Evolutionary conservation across 2,113 vertebrate genomes (phyloP).

Genomic region (Lophius piscatorius): DNA sequence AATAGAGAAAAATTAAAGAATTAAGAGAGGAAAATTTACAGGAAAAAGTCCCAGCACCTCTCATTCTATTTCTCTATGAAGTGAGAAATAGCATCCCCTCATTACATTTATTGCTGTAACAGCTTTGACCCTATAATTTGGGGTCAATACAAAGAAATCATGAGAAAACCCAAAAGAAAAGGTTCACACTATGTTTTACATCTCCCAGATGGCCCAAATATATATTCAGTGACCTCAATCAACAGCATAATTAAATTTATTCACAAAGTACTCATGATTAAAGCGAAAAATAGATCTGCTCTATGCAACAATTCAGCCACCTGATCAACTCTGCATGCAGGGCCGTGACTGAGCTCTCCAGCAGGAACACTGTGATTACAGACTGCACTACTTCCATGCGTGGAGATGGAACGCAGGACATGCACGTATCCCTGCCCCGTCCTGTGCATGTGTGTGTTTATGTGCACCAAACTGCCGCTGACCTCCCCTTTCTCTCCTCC

Average conservation of each 20-base stretch:
- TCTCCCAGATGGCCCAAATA: slow-evolving; percentile 30
- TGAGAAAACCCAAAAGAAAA: slow-evolving; percentile 47
- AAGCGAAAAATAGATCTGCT: slow-evolving; percentile 20
- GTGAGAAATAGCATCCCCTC: slow-evolving; percentile 10
- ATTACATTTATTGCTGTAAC: slow-evolving; percentile 28
- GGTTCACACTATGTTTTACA: slow-evolving; percentile 41
- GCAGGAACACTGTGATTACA: slow-evolving; percentile 30
- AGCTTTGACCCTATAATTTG: slow-evolving; percentile 52
- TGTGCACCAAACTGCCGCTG: slow-evolving; percentile 25
- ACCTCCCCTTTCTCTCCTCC: slow-evolving; percentile 40
- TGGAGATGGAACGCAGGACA: slow-evolving; percentile 16
- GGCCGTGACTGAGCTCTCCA: slow-evolving; percentile 2
- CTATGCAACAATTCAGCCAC: slow-evolving; percentile 12
- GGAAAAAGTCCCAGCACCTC: neutral
- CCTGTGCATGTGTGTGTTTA: slow-evolving; percentile 2
- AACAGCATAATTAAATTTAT: slow-evolving; percentile 22
- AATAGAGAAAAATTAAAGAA: too few relatives aligned
- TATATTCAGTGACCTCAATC: slow-evolving; percentile 38
- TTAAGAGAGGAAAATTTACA: too few relatives aligned
- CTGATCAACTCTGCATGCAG: slow-evolving; percentile 10
- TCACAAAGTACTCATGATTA: slow-evolving; percentile 25
- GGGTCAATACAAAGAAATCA: slow-evolving; percentile 41
- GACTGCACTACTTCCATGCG: slow-evolving; percentile 24
- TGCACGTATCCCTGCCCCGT: slow-evolving; percentile 21
- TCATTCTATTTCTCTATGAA: slow-evolving; percentile 22